A percentile compares a stretch with the other conserved stretches of the same genome.
Evolutionary conservation across 2,888 invertebrate species (phyloP).

Genomic region (Nebria brevicollis): DNA sequence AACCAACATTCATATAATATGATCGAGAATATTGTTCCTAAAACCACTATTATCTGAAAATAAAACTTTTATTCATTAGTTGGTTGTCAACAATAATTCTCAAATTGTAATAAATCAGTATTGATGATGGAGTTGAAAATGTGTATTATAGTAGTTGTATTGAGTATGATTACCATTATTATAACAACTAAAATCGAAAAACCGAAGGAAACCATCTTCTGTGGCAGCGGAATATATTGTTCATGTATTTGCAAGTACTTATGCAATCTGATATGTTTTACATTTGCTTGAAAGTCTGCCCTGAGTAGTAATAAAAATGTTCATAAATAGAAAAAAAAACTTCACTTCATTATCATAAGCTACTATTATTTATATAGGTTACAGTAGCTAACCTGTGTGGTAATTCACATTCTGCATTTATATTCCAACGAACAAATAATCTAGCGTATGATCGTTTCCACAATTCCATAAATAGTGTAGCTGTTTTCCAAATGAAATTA

Average conservation of each 20-base stretch:
- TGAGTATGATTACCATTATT: conserved; percentile 12
- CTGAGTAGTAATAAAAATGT: conserved; percentile 2
- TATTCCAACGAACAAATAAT: conserved; percentile 57
- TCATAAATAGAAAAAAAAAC: too few relatives aligned
- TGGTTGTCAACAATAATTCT: too few relatives aligned
- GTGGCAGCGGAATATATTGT: conserved; percentile 14
- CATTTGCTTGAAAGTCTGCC: conserved; percentile 25
- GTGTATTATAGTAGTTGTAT: too few relatives aligned
- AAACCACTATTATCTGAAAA: conserved; percentile 51
- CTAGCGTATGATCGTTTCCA: conserved; percentile 57
- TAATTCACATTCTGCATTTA: conserved; percentile 44
- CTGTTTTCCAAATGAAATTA: conserved; percentile 50
- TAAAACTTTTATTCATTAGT: neutral
- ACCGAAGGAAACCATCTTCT: neutral
- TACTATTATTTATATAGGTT: too few relatives aligned
- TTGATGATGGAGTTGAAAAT: too few relatives aligned
- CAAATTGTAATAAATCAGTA: too few relatives aligned
- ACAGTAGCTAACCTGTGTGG: conserved; percentile 25
- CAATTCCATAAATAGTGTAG: conserved; percentile 55
- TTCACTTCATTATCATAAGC: too few relatives aligned
- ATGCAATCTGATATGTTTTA: neutral
- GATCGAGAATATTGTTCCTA: conserved; percentile 51
- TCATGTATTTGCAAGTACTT: conserved; percentile 18
- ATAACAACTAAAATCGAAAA: conserved; percentile 12
- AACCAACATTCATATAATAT: conserved; percentile 53